Evolutionary conservation across 2,888 invertebrate genomes (phyloP), one percentile per base, ranked within the genome.

Genomic region (Ophonus ardosiacus): DNA sequence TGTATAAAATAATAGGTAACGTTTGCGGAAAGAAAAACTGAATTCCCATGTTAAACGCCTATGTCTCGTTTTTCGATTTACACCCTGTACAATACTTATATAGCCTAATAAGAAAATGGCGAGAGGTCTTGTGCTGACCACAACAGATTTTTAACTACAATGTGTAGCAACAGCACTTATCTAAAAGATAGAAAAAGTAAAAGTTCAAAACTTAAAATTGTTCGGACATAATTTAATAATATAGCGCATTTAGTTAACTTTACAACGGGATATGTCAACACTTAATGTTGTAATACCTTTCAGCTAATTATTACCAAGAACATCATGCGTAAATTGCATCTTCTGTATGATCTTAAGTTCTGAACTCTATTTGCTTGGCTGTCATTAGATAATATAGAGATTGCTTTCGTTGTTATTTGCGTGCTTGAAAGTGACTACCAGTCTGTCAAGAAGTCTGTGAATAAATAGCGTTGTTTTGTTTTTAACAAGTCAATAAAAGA

Each of bases 321-420:
- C 15, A 68, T 68, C 68, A 18, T 65, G 63, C 13, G 8, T 18
- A 65, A 18, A 6, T 38, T 21, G 24, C 13, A 15, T 68, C 40
- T 24, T 68, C 68, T 24, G 31, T 40, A 68, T 21, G 4, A 18
- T 68, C 40, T 63, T 38, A 15, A 68, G 76, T 51, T 76, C 51
- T 76, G 71, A 13, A 71, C 40, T 76, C 43, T 76, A 76, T 76
- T 76, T 76, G 76, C 76, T 51, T 76, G 21, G 51, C 56, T 76
- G 76, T 76, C 76, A 76, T 76, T 76, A 51, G 76, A 51, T 76
- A 76, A 76, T 51, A 76, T 76, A 76, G 76, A 56, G 76, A 76
- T 76, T 76, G 76, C 56, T 17, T 76, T 76, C 63, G 63, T 7
- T 51, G 76, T 18, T 76, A 76, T 43, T 76, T 76, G 76, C 76